A percentile compares a stretch with the other conserved stretches of the same genome.
Evolutionary conservation across 1,140 invertebrate genomes (phyloP).

Genomic region (Sipha flava): DNA sequence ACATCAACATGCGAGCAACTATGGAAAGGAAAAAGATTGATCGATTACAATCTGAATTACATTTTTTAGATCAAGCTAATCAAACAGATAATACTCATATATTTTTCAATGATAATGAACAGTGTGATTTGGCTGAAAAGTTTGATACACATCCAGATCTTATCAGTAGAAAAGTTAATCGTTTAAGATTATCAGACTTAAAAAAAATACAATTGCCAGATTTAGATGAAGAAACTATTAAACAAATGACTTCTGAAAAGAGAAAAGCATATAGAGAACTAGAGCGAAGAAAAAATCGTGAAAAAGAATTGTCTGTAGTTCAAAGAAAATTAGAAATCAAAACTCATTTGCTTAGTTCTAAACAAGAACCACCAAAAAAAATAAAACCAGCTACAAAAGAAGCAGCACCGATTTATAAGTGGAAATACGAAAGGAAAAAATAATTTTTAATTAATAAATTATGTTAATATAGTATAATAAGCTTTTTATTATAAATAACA

Average conservation of each 20-base stretch:
- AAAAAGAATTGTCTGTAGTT: slow-evolving; percentile 68
- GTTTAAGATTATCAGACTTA: slow-evolving; percentile 55
- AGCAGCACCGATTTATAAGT: slow-evolving; percentile 72
- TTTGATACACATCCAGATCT: slow-evolving; percentile 67
- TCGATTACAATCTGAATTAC: slow-evolving; percentile 69
- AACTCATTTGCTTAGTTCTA: slow-evolving; percentile 58
- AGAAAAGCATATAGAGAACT: slow-evolving; percentile 68
- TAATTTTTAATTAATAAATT: slow-evolving; percentile 42
- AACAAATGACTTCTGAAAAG: slow-evolving; percentile 46
- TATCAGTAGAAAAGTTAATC: slow-evolving; percentile 58
- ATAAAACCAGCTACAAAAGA: slow-evolving; percentile 58
- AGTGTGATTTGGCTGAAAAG: slow-evolving; percentile 57
- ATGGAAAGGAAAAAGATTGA: slow-evolving; percentile 83
- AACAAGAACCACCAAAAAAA: slow-evolving; percentile 54
- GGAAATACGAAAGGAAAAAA: slow-evolving; percentile 76
- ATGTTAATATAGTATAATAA: not conserved
- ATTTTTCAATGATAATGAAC: slow-evolving; percentile 68
- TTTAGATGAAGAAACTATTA: slow-evolving; percentile 47
- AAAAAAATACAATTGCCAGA: slow-evolving; percentile 51
- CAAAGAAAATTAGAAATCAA: slow-evolving; percentile 78
- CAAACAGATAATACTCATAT: slow-evolving; percentile 63
- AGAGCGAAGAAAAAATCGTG: slow-evolving; percentile 68
- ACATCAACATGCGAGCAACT: slow-evolving; percentile 74
- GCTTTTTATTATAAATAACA: not conserved
- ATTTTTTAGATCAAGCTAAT: slow-evolving; percentile 67